Conservation (phyloP, 2,888 invertebrate genomes). For the Steinernema hermaphroditum region DNA sequence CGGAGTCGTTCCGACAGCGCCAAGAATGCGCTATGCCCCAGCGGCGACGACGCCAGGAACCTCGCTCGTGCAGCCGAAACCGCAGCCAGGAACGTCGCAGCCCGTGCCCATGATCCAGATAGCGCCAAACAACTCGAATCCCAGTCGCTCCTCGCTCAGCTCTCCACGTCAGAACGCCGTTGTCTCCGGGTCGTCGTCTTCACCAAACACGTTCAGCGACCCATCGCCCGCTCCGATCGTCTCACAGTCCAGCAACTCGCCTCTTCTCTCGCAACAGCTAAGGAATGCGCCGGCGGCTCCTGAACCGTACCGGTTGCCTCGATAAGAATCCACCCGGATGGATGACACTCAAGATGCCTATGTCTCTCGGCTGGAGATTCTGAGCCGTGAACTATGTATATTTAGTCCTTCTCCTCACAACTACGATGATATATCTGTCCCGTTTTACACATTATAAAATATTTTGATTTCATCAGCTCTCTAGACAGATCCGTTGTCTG, state of each 20-base stretch:
- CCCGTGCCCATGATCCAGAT: conserved; percentile 25
- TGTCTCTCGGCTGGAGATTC: no score
- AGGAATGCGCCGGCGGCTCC: conserved; percentile 7
- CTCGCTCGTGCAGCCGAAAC: neutral
- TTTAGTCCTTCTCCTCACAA: neutral
- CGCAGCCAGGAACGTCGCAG: neutral
- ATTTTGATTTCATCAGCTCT: no score
- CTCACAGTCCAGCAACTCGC: no score
- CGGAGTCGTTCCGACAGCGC: neutral
- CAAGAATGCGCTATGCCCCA: conserved; percentile 14
- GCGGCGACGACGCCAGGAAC: neutral
- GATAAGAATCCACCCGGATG: neutral
- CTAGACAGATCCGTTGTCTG: no score
- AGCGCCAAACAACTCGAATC: conserved; percentile 27
- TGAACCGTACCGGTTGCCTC: conserved; percentile 13
- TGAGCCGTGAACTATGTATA: no score
- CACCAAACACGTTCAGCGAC: neutral
- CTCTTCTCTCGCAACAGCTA: neutral
- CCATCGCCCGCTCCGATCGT: neutral
- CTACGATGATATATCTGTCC: neutral
- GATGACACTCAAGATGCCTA: no score
- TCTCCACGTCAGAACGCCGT: neutral
- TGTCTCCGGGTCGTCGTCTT: neutral
- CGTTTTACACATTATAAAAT: neutral
- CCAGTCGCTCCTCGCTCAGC: neutral